phyloP scores from a whole-genome alignment of 2,888 invertebrate species.

The Netelia virgata region DNA sequence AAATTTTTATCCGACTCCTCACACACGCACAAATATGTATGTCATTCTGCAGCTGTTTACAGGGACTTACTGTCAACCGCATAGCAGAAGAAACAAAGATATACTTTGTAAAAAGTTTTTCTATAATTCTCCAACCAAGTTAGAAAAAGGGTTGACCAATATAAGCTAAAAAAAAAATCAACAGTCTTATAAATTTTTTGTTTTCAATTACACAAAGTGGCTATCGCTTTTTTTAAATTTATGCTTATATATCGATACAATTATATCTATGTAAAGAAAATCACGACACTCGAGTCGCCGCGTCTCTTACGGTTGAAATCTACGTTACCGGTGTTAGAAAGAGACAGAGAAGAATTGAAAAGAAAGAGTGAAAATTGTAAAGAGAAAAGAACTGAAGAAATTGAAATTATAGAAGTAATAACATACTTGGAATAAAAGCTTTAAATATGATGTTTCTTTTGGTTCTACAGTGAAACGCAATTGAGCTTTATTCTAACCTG shows the following conservation, averaged over 20 bases:
- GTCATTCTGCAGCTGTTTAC: too few species aligned
- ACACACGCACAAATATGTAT: too few species aligned
- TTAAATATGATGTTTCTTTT: constrained; percentile 50
- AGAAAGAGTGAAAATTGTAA: not conserved
- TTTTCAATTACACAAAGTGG: too few species aligned
- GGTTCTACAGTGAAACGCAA: constrained; percentile 37
- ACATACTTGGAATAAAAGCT: constrained; percentile 21
- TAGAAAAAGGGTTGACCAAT: too few species aligned
- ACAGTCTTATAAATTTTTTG: too few species aligned
- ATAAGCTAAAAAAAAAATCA: too few species aligned
- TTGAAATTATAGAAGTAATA: constrained; percentile 1
- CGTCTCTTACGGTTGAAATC: constrained; percentile 14
- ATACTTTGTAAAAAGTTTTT: too few species aligned
- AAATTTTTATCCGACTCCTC: too few species aligned
- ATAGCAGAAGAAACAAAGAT: too few species aligned
- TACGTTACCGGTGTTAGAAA: constrained; percentile 17
- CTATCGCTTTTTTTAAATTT: not conserved
- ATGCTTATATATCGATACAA: too few species aligned
- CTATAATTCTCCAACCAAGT: too few species aligned
- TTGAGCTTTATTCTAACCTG: constrained; percentile 35
- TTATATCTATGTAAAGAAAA: constrained; percentile 13
- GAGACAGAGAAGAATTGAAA: not conserved
- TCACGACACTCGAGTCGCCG: not conserved
- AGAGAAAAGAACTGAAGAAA: not conserved
- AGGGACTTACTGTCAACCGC: too few species aligned